Evolutionary conservation across 2,888 invertebrate genomes (phyloP).

Genomic region (Calliscelio sp.): DNA sequence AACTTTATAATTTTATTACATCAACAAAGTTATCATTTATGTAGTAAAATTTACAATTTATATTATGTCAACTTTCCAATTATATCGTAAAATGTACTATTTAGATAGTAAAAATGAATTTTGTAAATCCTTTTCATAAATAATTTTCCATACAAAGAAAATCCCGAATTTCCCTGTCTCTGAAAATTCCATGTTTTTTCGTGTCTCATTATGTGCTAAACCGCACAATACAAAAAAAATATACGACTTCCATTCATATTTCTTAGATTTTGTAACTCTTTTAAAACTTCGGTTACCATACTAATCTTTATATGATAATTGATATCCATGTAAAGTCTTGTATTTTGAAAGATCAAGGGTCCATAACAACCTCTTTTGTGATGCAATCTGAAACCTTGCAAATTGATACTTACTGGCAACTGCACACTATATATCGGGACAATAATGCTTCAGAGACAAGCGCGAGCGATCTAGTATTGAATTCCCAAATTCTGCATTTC

Average conservation of each 20-base stretch:
- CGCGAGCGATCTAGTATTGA: slow-evolving; percentile 55
- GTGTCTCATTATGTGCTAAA: slow-evolving; percentile 30
- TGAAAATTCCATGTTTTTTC: no score
- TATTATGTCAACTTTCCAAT: no score
- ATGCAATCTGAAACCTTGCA: slow-evolving; percentile 58
- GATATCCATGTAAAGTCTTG: slow-evolving; percentile 39
- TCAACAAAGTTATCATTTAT: no score
- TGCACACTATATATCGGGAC: slow-evolving; percentile 40
- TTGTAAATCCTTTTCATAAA: no score
- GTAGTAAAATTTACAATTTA: no score
- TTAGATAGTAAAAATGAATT: no score
- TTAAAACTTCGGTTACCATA: not conserved
- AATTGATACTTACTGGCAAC: slow-evolving; percentile 56
- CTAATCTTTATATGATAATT: slow-evolving; percentile 33
- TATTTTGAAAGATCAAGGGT: slow-evolving; percentile 39
- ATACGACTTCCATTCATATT: slow-evolving; percentile 23
- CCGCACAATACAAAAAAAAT: slow-evolving; percentile 12
- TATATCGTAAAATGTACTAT: no score
- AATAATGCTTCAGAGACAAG: slow-evolving; percentile 57
- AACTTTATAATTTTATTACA: no score
- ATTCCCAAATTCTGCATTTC: slow-evolving; percentile 63
- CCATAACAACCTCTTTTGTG: slow-evolving; percentile 56
- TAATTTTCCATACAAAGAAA: no score
- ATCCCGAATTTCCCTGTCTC: no score
- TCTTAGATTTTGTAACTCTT: no score